A percentile compares a stretch with the other conserved stretches of the same genome.
These are phyloP conservation scores for Poecilia latipinna DNA, from an alignment of 2,113 vertebrate species.

Conservation along the genomic window DNA sequence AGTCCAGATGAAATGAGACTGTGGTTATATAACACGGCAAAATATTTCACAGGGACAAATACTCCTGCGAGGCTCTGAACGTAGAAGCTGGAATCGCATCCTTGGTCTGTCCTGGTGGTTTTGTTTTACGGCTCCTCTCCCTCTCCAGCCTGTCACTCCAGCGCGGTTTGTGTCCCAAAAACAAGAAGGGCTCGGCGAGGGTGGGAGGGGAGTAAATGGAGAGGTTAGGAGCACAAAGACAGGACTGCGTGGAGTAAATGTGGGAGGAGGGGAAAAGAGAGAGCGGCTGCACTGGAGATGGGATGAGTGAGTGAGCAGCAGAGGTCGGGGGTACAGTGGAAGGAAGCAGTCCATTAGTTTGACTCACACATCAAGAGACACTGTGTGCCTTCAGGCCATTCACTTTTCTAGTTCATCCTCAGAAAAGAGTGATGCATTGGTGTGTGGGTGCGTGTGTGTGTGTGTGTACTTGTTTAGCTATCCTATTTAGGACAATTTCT, in stretches of 20 bases:
- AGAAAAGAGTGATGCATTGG: conserved; percentile 15
- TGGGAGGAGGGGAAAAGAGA: conserved; percentile 22
- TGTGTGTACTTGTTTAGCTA: too few relatives aligned
- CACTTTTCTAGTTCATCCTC: conserved; percentile 49
- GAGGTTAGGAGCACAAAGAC: conserved; percentile 5
- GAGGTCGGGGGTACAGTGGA: conserved; percentile 43
- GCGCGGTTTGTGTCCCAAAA: not conserved
- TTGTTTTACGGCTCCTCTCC: too few relatives aligned
- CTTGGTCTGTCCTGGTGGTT: too few relatives aligned
- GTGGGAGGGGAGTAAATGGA: conserved; percentile 12
- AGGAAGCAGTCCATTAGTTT: conserved; percentile 69
- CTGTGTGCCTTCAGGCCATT: conserved; percentile 43
- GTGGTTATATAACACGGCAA: too few relatives aligned
- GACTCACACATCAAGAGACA: conserved; percentile 57
- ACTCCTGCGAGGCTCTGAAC: too few relatives aligned
- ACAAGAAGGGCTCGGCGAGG: conserved; percentile 10
- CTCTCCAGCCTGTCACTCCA: too few relatives aligned
- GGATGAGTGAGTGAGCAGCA: conserved; percentile 33
- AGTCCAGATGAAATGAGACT: too few relatives aligned
- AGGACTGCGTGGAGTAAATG: not conserved
- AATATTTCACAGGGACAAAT: too few relatives aligned
- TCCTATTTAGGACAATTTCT: too few relatives aligned
- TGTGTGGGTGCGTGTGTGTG: not conserved
- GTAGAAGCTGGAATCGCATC: too few relatives aligned
- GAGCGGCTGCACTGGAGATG: not conserved